phyloP scores from a whole-genome alignment of 2,888 invertebrate genomes.

The Apoderus coryli region DNA sequence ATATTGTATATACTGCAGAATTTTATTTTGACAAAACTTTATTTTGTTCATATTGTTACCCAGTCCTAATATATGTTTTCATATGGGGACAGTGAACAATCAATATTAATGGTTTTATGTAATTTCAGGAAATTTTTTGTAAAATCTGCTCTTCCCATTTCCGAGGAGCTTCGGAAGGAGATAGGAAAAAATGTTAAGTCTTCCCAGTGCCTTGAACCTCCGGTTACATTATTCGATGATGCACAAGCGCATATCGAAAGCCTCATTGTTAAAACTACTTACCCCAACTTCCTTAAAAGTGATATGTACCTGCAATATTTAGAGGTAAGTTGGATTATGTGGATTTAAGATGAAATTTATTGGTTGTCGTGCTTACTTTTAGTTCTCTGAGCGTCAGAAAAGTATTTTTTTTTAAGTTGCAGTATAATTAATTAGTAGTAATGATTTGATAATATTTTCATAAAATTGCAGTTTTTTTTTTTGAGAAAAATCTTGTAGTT shows the following conservation, averaged over 20 bases:
- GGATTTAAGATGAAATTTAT: too few species aligned
- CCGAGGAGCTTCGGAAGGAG: constrained; percentile 64
- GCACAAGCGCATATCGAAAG: constrained; percentile 54
- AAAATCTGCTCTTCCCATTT: constrained; percentile 46
- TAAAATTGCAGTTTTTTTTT: constrained; percentile 3
- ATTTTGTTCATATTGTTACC: too few species aligned
- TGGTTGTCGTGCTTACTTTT: too few species aligned
- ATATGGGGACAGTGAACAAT: too few species aligned
- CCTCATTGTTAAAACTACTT: constrained; percentile 74
- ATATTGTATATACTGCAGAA: not conserved
- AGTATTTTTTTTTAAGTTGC: too few species aligned
- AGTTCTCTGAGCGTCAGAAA: too few species aligned
- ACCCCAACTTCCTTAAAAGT: constrained; percentile 84
- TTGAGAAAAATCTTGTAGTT: too few species aligned
- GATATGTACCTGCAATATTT: constrained; percentile 82
- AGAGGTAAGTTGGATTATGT: constrained; percentile 47
- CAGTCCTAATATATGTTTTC: too few species aligned
- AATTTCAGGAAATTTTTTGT: constrained; percentile 23
- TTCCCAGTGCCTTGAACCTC: constrained; percentile 43
- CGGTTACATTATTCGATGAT: constrained; percentile 67
- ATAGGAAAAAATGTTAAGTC: constrained; percentile 62
- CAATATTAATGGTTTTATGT: constrained; percentile 1
- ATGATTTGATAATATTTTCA: too few species aligned
- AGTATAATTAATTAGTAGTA: too few species aligned
- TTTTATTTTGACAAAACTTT: too few species aligned